Percentiles rank a stretch among this genome's conserved stretches.
Conservation (phyloP, 1,140 invertebrate genomes). For the Proctacanthus coquilletti region DNA sequence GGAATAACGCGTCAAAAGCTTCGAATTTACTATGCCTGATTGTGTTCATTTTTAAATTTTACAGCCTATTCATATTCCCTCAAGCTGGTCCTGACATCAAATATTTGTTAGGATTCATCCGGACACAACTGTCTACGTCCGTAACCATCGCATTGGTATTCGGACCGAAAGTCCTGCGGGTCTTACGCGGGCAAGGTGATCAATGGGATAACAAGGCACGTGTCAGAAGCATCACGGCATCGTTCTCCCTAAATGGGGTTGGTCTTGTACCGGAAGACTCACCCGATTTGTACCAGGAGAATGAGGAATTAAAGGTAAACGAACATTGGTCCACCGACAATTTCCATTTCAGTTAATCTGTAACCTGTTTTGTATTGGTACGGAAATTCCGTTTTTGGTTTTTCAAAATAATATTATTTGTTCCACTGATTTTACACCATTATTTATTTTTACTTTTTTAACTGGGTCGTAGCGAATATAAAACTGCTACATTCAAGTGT, state of each 20-base stretch:
- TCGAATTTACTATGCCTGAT: no score
- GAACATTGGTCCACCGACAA: no score
- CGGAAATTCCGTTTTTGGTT: neutral
- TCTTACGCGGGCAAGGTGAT: slow-evolving; percentile 66
- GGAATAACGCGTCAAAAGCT: no score
- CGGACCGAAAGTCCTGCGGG: slow-evolving; percentile 68
- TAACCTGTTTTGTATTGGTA: neutral
- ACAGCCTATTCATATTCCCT: slow-evolving; percentile 67
- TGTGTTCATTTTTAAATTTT: no score
- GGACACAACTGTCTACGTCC: slow-evolving; percentile 74
- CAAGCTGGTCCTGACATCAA: slow-evolving; percentile 76
- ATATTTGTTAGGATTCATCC: slow-evolving; percentile 70
- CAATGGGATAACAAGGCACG: slow-evolving; percentile 69
- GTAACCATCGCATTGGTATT: slow-evolving; percentile 72
- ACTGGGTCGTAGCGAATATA: no score
- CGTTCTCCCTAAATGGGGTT: slow-evolving; percentile 72
- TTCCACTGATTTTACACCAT: no score
- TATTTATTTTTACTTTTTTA: no score
- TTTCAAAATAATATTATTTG: no score
- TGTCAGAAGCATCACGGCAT: slow-evolving; percentile 63
- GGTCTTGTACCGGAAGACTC: slow-evolving; percentile 60
- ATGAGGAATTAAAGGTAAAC: slow-evolving; percentile 71
- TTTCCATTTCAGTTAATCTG: no score
- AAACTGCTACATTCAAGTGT: no score
- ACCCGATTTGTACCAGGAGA: slow-evolving; percentile 73